phyloP scores from a whole-genome alignment of 2,113 vertebrate species.

The Phocoena phocoena region DNA sequence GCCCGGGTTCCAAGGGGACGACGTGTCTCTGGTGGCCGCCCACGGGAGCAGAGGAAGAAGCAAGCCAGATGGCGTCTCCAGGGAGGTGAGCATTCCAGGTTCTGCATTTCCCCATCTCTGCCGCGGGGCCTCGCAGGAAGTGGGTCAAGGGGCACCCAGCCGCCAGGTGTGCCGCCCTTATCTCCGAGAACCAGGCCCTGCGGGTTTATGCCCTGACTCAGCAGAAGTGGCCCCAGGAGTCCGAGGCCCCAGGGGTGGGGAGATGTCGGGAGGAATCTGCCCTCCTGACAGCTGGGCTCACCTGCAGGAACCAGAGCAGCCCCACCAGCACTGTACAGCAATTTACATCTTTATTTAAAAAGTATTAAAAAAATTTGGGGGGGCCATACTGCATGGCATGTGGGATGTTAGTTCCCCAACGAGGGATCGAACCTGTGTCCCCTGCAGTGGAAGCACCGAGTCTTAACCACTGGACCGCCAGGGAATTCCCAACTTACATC shows the following conservation, averaged over 20 bases:
- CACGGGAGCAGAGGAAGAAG: neutral
- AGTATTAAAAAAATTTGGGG: neutral
- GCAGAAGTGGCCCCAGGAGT: neutral
- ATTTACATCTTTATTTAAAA: neutral
- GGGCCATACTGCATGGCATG: neutral
- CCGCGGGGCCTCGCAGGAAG: accelerated
- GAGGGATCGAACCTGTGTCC: neutral
- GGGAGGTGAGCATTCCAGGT: accelerated
- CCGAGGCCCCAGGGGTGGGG: neutral
- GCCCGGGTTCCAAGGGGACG: accelerated
- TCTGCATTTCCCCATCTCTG: no score
- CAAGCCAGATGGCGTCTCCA: accelerated
- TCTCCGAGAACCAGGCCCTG: neutral
- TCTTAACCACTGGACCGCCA: neutral
- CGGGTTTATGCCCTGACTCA: neutral
- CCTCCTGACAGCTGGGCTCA: neutral
- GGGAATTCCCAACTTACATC: neutral
- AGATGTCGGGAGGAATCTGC: neutral
- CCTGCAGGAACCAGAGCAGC: neutral
- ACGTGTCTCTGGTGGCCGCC: neutral
- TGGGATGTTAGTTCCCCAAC: neutral
- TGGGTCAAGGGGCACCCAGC: neutral
- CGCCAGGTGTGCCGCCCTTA: neutral
- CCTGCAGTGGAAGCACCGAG: neutral
- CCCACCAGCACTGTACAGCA: neutral